Conservation (phyloP, 2,797 vertebrate genomes). For the Schizopygopsis pylzovi region DNA sequence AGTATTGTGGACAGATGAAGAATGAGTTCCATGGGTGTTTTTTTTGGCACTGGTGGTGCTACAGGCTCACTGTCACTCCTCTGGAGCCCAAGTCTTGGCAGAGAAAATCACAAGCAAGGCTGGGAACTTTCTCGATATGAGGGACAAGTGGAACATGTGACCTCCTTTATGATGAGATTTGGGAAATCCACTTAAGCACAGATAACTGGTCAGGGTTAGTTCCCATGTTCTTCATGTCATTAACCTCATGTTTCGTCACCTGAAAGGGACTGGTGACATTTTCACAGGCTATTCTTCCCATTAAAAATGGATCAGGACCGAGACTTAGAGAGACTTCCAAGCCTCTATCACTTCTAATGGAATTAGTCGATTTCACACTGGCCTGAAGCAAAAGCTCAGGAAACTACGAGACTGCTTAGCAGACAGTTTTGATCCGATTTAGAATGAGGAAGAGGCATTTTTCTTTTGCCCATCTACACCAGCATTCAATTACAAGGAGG, state of each 20-base stretch:
- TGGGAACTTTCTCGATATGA: conserved; percentile 57
- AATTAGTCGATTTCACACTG: conserved; percentile 63
- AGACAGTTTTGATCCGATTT: conserved; percentile 25
- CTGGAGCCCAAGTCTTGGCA: conserved; percentile 10
- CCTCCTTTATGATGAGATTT: conserved; percentile 76
- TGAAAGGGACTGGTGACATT: conserved; percentile 76
- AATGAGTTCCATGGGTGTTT: conserved; percentile 9
- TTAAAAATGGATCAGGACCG: conserved; percentile 79
- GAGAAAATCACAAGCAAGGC: conserved; percentile 42
- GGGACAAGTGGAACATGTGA: conserved; percentile 78
- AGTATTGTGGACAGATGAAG: neutral
- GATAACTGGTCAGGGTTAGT: conserved; percentile 74
- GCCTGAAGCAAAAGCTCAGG: conserved; percentile 24
- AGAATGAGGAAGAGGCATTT: neutral
- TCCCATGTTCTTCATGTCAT: conserved; percentile 67
- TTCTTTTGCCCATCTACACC: neutral
- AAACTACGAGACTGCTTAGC: conserved; percentile 30
- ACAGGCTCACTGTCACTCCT: conserved; percentile 21
- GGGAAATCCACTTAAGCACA: conserved; percentile 79
- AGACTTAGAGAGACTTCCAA: conserved; percentile 64
- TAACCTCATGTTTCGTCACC: conserved; percentile 69
- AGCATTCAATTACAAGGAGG: neutral
- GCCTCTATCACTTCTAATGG: conserved; percentile 59
- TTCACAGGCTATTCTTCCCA: conserved; percentile 81
- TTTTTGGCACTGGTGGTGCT: conserved; percentile 3